A percentile compares a stretch with the other conserved stretches of the same genome.
phyloP scores from a whole-genome alignment of 2,888 invertebrate genomes.

The Dicycla oo region DNA sequence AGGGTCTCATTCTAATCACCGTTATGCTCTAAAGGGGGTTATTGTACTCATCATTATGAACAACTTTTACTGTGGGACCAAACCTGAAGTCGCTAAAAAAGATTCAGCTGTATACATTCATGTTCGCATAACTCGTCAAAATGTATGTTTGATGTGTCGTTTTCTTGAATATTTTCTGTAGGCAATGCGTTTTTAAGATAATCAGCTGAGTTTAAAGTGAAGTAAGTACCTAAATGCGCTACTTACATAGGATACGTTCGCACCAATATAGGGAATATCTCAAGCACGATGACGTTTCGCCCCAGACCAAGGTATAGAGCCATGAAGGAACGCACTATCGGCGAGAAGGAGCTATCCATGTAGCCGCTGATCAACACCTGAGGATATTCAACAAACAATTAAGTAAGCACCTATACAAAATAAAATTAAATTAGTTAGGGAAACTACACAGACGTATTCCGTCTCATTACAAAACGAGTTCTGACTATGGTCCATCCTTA shows the following conservation, averaged over 20 bases:
- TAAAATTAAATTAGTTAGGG: neutral
- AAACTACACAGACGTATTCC: neutral
- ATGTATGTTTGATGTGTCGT: too few relatives aligned
- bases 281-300: conserved; percentile 80
- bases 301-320: conserved; percentile 75
- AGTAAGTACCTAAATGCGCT: neutral
- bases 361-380: conserved; percentile 85
- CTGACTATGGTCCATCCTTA: too few relatives aligned
- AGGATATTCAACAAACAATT: neutral
- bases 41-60: too few relatives aligned
- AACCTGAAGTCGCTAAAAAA: too few relatives aligned
- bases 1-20: too few relatives aligned
- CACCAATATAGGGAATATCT: conserved; percentile 80
- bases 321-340: conserved; percentile 74
- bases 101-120: too few relatives aligned
- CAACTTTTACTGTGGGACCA: too few relatives aligned
- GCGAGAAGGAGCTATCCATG: conserved; percentile 81
- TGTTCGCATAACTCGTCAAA: too few relatives aligned
- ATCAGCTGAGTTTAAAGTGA: neutral
- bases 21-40: too few relatives aligned
- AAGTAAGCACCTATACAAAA: neutral
- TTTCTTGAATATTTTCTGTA: neutral
- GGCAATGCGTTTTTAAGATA: neutral
- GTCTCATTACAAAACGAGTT: too few relatives aligned
- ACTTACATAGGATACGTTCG: conserved; percentile 84